Base-by-base conservation (phyloP, 35 echinoderm and acorn worm genomes). In the Lytechinus variegatus region DNA sequence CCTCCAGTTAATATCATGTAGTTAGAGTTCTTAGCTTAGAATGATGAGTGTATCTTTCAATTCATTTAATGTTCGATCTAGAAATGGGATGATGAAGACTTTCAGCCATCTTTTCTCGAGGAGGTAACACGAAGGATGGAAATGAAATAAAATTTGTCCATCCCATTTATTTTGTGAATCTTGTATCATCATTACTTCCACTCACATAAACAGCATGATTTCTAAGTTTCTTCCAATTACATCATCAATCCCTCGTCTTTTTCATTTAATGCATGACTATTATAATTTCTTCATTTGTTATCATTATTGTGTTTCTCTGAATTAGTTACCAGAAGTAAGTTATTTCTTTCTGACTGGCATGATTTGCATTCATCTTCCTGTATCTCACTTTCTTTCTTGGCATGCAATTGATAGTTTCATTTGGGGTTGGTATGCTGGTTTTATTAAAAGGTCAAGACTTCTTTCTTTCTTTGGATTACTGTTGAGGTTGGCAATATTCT, bases 71-170 rank as follows among this genome's bases (percentile, higher is more conserved):
- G 27, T 14, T 93, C 16, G 16, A 57, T 93, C 92, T 54, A 93
- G 92, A 93, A 93, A 55, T 93, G 92, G 92, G 92, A 93, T 53
- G 52, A 57, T 1, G 92, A 93, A 93, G 92, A 93, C 54, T 93
- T 93, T 57, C 92, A 16, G 13, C 92, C 92, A 57, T 93, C 92
- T 53, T 55, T 14, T 10, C 55, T 57, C 10, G 92, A 93, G 92
- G 92, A 93, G 92, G 92, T 93, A 93, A 93, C 51, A 54, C 13
- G 16, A 52, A 52, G 29, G 29, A 90, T 12, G 88, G 52, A 79
- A 79, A 79, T 79, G 21, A 7, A 79, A 58, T 2, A 79, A 24
- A 24, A 24, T 21, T 24, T 79, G 66, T 44, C 16, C 66, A 79
- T 79, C 66, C 66, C 66, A 79, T 79, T 24, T 24, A 79, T 79